Evolutionary conservation across 2,888 invertebrate species (phyloP).

Genomic region (Apodemia mormo): DNA sequence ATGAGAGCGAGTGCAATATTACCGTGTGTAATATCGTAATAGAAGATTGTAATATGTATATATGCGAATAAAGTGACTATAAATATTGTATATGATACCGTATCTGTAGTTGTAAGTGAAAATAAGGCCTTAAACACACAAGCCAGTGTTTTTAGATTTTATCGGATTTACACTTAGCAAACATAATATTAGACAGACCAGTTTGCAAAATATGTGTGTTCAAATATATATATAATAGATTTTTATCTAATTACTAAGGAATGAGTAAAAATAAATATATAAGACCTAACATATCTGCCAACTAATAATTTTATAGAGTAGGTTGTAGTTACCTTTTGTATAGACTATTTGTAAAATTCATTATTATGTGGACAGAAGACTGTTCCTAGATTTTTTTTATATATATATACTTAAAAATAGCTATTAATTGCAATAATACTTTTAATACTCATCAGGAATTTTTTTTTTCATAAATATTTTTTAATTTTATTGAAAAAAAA

Average conservation of each 20-base stretch:
- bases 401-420: not conserved
- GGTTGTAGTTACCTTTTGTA: conserved; percentile 55
- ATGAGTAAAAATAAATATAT: conserved; percentile 26
- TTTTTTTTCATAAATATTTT: no score
- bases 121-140: conserved; percentile 25
- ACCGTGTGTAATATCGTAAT: conserved; percentile 14
- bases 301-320: conserved; percentile 51
- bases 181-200: conserved; percentile 29
- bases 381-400: conserved; percentile 19
- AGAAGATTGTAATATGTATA: conserved; percentile 21
- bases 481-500: no score
- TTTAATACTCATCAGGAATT: no score
- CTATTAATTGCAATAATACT: no score
- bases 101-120: conserved; percentile 21
- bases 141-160: conserved; percentile 24
- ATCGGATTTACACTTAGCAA: conserved; percentile 15
- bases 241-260: conserved; percentile 31
- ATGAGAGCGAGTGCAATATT: not conserved
- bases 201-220: conserved; percentile 36
- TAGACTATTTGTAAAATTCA: conserved; percentile 23
- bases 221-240: conserved; percentile 36
- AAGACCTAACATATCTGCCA: conserved; percentile 58
- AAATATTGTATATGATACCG: conserved; percentile 19
- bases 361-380: conserved; percentile 32
- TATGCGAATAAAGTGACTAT: conserved; percentile 23